These are phyloP conservation scores for Holothuria glaberrima DNA, from an alignment of 35 echinoderm and acorn worm genomes.

Conservation along the genomic window DNA sequence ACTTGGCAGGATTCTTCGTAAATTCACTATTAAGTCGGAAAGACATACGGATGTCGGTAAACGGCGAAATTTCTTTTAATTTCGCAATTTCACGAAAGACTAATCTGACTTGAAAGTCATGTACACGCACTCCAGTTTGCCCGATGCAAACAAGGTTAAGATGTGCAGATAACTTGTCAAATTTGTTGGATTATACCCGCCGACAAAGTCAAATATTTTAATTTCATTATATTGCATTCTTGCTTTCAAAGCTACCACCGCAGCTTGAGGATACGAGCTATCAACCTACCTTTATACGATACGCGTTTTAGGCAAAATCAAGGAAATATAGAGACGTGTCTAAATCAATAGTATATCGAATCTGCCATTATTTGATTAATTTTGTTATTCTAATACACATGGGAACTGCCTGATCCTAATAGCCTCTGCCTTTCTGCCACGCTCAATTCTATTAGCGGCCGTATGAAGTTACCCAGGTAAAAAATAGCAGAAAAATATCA, in stretches of 20 bases:
- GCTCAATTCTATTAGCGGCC: conserved; percentile 35
- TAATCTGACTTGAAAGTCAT: no score
- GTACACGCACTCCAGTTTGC: not conserved
- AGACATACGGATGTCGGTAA: no score
- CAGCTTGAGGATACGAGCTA: conserved; percentile 28
- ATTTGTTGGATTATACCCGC: conserved; percentile 18
- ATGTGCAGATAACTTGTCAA: conserved; percentile 52
- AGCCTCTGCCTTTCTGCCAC: conserved; percentile 38
- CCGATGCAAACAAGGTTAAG: conserved; percentile 58
- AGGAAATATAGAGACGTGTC: conserved; percentile 26
- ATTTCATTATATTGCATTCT: conserved; percentile 33
- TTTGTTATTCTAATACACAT: conserved; percentile 47
- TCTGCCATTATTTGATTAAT: conserved; percentile 56
- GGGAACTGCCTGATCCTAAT: conserved; percentile 4
- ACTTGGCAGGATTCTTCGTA: no score
- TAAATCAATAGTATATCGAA: conserved; percentile 54
- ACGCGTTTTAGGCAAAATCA: conserved; percentile 6
- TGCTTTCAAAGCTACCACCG: conserved; percentile 26
- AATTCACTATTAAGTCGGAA: no score
- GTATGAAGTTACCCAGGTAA: not conserved
- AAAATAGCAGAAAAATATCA: not conserved
- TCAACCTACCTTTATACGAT: conserved; percentile 18
- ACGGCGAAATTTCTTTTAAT: no score
- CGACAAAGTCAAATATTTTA: conserved; percentile 59
- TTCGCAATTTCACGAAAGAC: no score